Evolutionary conservation across 2,888 invertebrate species (phyloP).

Genomic region (Drosophila pegasa): DNA sequence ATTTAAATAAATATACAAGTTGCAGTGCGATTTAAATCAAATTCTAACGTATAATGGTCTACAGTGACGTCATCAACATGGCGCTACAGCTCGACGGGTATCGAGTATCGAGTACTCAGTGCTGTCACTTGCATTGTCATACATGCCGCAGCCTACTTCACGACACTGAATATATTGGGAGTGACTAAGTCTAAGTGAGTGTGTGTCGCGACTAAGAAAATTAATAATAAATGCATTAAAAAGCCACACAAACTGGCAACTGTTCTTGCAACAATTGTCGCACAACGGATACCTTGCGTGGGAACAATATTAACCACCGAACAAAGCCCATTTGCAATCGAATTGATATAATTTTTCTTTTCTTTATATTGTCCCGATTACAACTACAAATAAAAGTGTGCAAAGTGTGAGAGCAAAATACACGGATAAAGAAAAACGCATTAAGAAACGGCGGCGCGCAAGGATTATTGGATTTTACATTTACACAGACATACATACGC

Average conservation of each 20-base stretch:
- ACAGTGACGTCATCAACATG: slow-evolving; percentile 60
- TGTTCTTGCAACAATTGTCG: slow-evolving; percentile 32
- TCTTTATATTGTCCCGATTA: slow-evolving; percentile 70
- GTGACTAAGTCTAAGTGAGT: slow-evolving; percentile 76
- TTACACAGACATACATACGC: slow-evolving; percentile 36
- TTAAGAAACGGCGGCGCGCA: slow-evolving; percentile 69
- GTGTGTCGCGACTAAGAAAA: slow-evolving; percentile 67
- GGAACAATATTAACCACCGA: slow-evolving; percentile 32
- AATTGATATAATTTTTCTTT: slow-evolving; percentile 72
- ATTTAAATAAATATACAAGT: background rate
- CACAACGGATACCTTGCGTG: slow-evolving; percentile 17
- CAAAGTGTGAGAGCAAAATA: slow-evolving; percentile 73
- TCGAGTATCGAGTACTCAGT: slow-evolving; percentile 50
- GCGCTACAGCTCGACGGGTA: slow-evolving; percentile 24
- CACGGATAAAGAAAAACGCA: slow-evolving; percentile 56
- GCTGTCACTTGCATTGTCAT: slow-evolving; percentile 57
- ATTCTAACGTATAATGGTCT: slow-evolving; percentile 17
- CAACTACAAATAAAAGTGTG: slow-evolving; percentile 76
- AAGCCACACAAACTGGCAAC: slow-evolving; percentile 38
- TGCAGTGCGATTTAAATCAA: slow-evolving; percentile 6
- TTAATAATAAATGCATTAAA: slow-evolving; percentile 66
- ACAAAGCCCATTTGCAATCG: slow-evolving; percentile 41
- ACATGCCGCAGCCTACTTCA: slow-evolving; percentile 69
- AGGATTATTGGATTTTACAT: slow-evolving; percentile 78
- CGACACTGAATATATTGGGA: slow-evolving; percentile 66